These are phyloP conservation scores for Sciurus carolinensis DNA, from an alignment of 2,797 vertebrate species.

Conservation along the genomic window DNA sequence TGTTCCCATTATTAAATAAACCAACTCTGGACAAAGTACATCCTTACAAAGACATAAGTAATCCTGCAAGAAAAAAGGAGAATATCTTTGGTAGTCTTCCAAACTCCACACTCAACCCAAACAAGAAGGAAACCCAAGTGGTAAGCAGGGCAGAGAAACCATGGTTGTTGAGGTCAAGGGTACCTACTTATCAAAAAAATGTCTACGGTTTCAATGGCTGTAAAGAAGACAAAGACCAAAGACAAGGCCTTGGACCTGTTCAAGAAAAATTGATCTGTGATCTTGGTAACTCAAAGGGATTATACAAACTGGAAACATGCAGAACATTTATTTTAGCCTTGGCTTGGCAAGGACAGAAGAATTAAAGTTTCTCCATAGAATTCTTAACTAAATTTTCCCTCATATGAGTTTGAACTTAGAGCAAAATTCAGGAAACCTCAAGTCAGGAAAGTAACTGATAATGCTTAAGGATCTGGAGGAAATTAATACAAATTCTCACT, in stretches of 20 bases:
- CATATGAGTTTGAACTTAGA: constrained; percentile 34
- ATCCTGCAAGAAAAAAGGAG: not conserved
- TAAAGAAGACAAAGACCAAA: constrained; percentile 1
- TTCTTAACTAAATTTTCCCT: constrained; percentile 32
- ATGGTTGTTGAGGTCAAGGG: not conserved
- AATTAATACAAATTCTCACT: constrained; percentile 42
- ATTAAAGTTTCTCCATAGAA: constrained; percentile 27
- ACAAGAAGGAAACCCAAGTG: constrained; percentile 35
- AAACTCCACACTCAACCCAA: constrained; percentile 39
- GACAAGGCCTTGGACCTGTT: not conserved
- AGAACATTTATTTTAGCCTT: constrained; percentile 23
- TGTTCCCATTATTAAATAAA: constrained; percentile 5
- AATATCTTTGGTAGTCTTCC: constrained; percentile 13
- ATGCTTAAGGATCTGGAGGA: not conserved
- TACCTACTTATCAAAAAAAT: not conserved
- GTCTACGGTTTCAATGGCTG: not conserved
- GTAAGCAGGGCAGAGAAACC: constrained; percentile 14
- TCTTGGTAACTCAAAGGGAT: constrained; percentile 1
- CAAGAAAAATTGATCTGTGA: not conserved
- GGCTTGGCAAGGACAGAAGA: not conserved
- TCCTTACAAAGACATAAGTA: constrained; percentile 6
- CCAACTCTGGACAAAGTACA: not conserved
- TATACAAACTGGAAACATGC: not conserved
- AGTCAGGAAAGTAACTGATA: not conserved
- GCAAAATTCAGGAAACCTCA: not conserved